Conservation (phyloP, 2,888 invertebrate genomes). For the Amphiduros pacificus region DNA sequence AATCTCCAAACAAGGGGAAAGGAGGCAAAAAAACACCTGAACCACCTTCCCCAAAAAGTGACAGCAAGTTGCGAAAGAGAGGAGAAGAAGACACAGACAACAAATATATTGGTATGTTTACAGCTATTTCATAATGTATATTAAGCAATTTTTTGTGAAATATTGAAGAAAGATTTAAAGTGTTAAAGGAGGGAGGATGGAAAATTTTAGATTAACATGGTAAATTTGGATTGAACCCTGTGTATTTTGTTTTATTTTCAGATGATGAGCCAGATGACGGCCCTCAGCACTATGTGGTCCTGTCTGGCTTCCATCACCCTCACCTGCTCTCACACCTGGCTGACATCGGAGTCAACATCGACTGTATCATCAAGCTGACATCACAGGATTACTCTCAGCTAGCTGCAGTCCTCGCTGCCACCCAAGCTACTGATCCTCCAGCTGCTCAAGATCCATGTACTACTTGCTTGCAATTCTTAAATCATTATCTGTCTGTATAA, state of each 20-base stretch:
- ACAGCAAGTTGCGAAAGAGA: slow-evolving; percentile 55
- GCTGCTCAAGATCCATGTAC: too few species aligned
- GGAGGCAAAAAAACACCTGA: slow-evolving; percentile 56
- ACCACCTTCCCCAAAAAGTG: slow-evolving; percentile 54
- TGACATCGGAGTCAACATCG: slow-evolving; percentile 49
- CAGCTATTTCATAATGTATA: background rate
- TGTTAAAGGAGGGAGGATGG: too few species aligned
- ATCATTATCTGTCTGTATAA: too few species aligned
- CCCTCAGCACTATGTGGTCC: slow-evolving; percentile 53
- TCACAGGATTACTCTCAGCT: background rate
- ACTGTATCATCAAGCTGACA: slow-evolving; percentile 37
- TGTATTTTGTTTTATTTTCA: slow-evolving; percentile 23
- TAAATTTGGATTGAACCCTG: background rate
- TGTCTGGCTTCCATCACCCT: slow-evolving; percentile 53
- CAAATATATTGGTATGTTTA: slow-evolving; percentile 54
- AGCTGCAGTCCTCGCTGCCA: background rate
- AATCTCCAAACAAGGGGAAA: slow-evolving; percentile 46
- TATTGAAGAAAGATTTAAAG: background rate
- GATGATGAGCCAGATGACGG: slow-evolving; percentile 61
- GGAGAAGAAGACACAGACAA: slow-evolving; percentile 56
- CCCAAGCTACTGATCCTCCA: too few species aligned
- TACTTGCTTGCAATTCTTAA: too few species aligned
- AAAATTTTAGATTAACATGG: background rate
- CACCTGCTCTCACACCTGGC: slow-evolving; percentile 45
- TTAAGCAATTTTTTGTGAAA: background rate